Evolutionary conservation across 2,888 invertebrate genomes (phyloP), one percentile per base, ranked within the genome.

Genomic region (Drosophila algonquin): DNA sequence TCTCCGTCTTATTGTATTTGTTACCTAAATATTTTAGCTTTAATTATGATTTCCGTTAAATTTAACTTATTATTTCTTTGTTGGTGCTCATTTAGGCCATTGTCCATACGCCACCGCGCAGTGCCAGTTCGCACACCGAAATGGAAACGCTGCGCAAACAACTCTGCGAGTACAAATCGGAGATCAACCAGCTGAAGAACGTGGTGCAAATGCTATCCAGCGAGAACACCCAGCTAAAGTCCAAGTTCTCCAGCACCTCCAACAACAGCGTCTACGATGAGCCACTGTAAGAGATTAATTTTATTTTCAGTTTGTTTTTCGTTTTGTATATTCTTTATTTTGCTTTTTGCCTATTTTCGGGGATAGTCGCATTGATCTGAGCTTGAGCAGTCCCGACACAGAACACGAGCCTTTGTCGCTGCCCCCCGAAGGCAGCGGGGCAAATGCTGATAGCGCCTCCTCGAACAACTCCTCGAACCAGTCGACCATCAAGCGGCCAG

Each of bases 211-310:
- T 95, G 79, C 91, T 98, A 51, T 95, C 95, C 18, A 95, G 94
- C 69, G 98, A 97, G 91, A 98, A 98, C 92, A 94, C 95, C 56
- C 95, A 96, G 61, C 90, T 97, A 46, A 95, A 96, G 86, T 94
- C 94, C 46, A 94, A 92, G 77, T 91, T 90, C 76, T 86, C 89
- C 18, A 90, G 89, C 70, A 81, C 86, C 56, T 84, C 89, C 9
- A 91, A 87, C 73, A 89, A 78, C 71, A 91, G 90, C 83, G 90
- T 91, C 70, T 92, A 91, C 75, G 91, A 92, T 80, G 91, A 92
- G 77, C 91, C 92, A 89, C 82, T 92, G 91, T 92, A 90, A 91
- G 92, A 79, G 60, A 75, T 67, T 47, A 44, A 60, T 56, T 79
- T 79, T 52, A 63, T 50, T 69, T 77, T 44, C 21, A 7, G 68